These are phyloP conservation scores for Austrofundulus limnaeus DNA, from an alignment of 2,113 vertebrate species.

Conservation along the genomic window DNA sequence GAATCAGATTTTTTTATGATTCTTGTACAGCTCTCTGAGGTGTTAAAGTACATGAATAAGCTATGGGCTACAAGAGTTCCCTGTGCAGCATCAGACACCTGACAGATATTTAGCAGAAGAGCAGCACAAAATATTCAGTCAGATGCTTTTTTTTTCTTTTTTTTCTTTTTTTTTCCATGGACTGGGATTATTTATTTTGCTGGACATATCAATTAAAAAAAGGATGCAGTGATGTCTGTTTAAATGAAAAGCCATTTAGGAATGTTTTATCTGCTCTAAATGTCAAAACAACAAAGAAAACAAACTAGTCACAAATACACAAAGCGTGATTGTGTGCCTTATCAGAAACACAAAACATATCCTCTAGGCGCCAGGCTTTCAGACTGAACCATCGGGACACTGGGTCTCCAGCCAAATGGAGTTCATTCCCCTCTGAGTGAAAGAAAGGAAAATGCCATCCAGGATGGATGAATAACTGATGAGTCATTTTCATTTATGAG, in stretches of 20 bases:
- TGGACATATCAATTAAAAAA: constrained; percentile 53
- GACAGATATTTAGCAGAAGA: constrained; percentile 34
- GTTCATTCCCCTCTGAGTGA: constrained; percentile 47
- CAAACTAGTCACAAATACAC: constrained; percentile 27
- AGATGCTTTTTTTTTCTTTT: constrained; percentile 45
- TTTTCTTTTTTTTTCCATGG: constrained; percentile 44
- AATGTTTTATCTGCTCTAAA: constrained; percentile 31
- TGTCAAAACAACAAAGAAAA: constrained; percentile 39
- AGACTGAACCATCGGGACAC: constrained; percentile 41
- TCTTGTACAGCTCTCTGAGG: constrained; percentile 60
- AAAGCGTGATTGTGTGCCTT: constrained; percentile 32
- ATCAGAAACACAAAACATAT: constrained; percentile 42
- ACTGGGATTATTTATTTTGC: not conserved
- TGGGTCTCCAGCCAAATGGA: constrained; percentile 55
- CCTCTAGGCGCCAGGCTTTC: constrained; percentile 25
- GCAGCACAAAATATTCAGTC: constrained; percentile 46
- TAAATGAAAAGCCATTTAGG: constrained; percentile 31
- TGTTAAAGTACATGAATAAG: constrained; percentile 71
- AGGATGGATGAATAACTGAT: constrained; percentile 68
- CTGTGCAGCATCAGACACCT: constrained; percentile 51
- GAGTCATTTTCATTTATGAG: constrained; percentile 72
- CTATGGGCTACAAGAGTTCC: constrained; percentile 62
- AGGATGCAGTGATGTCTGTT: constrained; percentile 17
- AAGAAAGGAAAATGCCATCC: constrained; percentile 64
- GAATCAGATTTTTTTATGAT: constrained; percentile 62